Evolutionary conservation across 2,888 invertebrate species (phyloP).

Genomic region (Drosophila formosana): DNA sequence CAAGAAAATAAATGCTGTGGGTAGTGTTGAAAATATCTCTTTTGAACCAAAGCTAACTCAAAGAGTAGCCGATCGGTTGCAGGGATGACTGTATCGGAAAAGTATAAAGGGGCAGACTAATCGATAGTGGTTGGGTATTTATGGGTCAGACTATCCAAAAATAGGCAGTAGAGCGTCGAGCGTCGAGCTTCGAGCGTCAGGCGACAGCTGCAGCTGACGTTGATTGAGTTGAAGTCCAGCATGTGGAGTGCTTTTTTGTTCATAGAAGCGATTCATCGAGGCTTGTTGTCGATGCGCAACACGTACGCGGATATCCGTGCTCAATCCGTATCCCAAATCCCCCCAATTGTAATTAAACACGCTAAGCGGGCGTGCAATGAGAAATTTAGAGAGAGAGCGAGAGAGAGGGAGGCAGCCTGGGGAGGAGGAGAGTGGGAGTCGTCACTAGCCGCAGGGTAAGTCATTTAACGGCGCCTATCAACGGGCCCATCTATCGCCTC

Average conservation of each 20-base stretch:
- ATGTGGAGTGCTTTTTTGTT: constrained; percentile 8
- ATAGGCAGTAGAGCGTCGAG: constrained; percentile 24
- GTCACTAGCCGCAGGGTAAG: constrained; percentile 55
- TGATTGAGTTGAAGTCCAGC: constrained; percentile 36
- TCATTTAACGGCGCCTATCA: constrained; percentile 71
- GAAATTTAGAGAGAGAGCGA: not conserved
- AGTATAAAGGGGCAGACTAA: constrained; percentile 11
- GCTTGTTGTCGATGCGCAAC: constrained; percentile 63
- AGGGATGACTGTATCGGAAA: constrained; percentile 1
- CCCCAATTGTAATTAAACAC: constrained; percentile 75
- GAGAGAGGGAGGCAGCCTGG: not conserved
- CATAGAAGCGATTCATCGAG: not conserved
- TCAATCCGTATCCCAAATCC: constrained; percentile 61
- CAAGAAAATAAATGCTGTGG: not conserved
- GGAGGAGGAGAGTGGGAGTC: constrained; percentile 11
- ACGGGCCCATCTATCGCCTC: constrained; percentile 64
- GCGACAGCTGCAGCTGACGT: constrained; percentile 55
- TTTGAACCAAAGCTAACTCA: not conserved
- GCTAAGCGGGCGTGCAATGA: constrained; percentile 60
- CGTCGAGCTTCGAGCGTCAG: constrained; percentile 6
- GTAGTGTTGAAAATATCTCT: not conserved
- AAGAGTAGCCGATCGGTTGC: not conserved
- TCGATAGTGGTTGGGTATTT: constrained; percentile 29
- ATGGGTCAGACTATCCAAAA: constrained; percentile 52
- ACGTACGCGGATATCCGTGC: constrained; percentile 82